Conservation (phyloP, 2,113 vertebrate genomes). For the Phaethornis superciliosus region DNA sequence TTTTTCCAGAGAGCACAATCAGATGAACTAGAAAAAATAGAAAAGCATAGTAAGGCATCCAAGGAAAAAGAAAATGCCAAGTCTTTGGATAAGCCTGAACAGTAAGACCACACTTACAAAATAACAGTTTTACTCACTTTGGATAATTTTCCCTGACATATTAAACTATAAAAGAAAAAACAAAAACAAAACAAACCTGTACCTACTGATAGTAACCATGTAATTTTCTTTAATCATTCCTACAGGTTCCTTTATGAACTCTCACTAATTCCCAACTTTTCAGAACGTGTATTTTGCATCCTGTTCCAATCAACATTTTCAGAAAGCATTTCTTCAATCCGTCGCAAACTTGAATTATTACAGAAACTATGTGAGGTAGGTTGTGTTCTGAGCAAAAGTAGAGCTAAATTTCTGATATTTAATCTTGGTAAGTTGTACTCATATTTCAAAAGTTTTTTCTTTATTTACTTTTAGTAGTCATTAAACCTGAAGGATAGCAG, state of each 20-base stretch:
- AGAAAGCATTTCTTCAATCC: slow-evolving; percentile 88
- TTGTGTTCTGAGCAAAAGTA: not conserved
- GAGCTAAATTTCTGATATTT: slow-evolving; percentile 11
- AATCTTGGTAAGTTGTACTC: slow-evolving; percentile 10
- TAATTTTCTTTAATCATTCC: slow-evolving; percentile 4
- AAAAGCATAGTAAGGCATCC: slow-evolving; percentile 86
- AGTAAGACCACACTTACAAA: slow-evolving; percentile 79
- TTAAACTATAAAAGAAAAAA: not conserved
- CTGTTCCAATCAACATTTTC: slow-evolving; percentile 93
- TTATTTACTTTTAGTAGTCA: slow-evolving; percentile 21
- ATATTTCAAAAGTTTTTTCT: slow-evolving; percentile 30
- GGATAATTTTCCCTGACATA: not conserved
- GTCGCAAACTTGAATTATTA: slow-evolving; percentile 89
- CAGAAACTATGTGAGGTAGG: slow-evolving; percentile 91
- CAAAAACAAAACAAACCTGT: not conserved
- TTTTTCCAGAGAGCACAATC: slow-evolving; percentile 87
- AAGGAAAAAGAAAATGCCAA: slow-evolving; percentile 87
- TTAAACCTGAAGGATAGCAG: slow-evolving; percentile 13
- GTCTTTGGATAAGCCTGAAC: slow-evolving; percentile 95
- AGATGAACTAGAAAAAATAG: slow-evolving; percentile 92
- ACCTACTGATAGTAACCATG: not conserved
- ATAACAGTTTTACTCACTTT: not conserved
- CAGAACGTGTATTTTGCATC: slow-evolving; percentile 94
- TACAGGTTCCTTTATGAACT: slow-evolving; percentile 93
- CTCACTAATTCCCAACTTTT: slow-evolving; percentile 94